These are phyloP conservation scores for Ceuthmochares aereus DNA, from an alignment of 2,113 vertebrate genomes.

Conservation along the genomic window DNA sequence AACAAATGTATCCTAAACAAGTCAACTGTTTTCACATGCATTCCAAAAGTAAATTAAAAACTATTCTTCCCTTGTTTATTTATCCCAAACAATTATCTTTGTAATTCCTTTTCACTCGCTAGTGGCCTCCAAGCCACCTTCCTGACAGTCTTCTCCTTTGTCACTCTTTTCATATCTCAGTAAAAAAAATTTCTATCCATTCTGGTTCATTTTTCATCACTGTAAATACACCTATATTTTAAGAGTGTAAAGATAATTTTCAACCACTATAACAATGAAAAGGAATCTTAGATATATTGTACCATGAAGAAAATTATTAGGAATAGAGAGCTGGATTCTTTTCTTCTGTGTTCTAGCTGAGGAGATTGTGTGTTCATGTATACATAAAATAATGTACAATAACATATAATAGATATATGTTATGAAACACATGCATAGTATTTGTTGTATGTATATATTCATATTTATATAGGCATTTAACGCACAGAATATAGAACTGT, in stretches of 20 bases:
- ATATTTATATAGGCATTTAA: background rate
- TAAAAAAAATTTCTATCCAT: background rate
- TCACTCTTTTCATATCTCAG: background rate
- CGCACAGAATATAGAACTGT: background rate
- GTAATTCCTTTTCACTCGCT: background rate
- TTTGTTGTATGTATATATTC: background rate
- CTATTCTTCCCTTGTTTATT: background rate
- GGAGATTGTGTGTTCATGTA: background rate
- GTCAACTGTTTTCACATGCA: background rate
- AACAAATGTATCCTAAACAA: background rate
- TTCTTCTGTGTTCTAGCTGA: background rate
- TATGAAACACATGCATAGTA: background rate
- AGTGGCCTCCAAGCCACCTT: background rate
- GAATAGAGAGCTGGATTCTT: background rate
- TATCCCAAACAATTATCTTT: background rate
- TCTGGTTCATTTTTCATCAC: background rate
- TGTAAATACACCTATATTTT: background rate
- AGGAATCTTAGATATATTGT: background rate
- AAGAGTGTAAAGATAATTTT: background rate
- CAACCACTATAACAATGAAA: background rate
- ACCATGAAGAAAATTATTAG: background rate
- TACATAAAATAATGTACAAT: background rate
- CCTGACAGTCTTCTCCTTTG: background rate
- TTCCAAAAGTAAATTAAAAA: background rate
- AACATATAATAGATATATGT: background rate